phyloP scores from a whole-genome alignment of 1,140 invertebrate species.

The Neodiprion fabricii region DNA sequence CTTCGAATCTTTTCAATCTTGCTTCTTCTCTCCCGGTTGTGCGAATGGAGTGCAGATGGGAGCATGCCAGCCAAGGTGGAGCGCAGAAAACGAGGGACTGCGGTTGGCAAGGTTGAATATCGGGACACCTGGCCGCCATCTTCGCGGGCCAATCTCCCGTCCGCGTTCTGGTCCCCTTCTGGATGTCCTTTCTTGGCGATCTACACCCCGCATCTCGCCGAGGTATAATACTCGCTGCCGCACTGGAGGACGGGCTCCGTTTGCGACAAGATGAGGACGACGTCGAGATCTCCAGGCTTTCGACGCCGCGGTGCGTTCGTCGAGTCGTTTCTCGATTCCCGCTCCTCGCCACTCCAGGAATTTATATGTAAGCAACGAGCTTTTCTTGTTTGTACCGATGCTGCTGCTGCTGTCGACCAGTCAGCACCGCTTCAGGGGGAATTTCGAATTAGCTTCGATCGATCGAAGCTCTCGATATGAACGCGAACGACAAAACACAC shows the following conservation, averaged over 20 bases:
- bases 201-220: slow-evolving; percentile 1
- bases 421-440: not conserved
- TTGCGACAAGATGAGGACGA: not conserved
- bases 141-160: not conserved
- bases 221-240: not conserved
- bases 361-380: no score
- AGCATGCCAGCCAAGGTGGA: no score
- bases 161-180: slow-evolving; percentile 1
- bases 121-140: slow-evolving; percentile 3
- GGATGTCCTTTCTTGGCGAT: slow-evolving; percentile 2
- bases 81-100: no score
- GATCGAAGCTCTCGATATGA: not conserved
- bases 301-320: not conserved
- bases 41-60: no score
- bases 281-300: not conserved
- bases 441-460: not conserved
- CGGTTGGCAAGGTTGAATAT: not conserved
- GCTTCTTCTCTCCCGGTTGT: no score
- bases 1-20: no score
- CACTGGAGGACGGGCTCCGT: not conserved
- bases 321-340: no score
- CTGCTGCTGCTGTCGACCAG: no score
- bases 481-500: slow-evolving; percentile 4
- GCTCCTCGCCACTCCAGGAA: no score
- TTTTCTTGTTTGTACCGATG: no score